phyloP scores from a whole-genome alignment of 2,888 invertebrate genomes.

The Drepana falcataria region DNA sequence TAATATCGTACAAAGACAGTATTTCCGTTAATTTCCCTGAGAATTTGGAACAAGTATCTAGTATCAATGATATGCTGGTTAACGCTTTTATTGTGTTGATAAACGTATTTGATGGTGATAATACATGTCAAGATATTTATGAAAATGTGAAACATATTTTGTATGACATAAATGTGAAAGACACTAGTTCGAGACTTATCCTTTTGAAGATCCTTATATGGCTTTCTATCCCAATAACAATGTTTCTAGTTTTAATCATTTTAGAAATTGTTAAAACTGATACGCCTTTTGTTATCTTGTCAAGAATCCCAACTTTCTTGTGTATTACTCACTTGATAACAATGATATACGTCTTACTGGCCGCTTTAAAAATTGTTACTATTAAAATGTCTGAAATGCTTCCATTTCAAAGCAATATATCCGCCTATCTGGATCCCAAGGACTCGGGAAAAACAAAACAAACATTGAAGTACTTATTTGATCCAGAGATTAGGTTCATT shows the following conservation, averaged over 20 bases:
- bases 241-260: conserved; percentile 23
- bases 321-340: conserved; percentile 35
- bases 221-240: conserved; percentile 19
- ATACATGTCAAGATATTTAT: conserved; percentile 25
- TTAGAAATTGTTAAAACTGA: conserved; percentile 27
- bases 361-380: conserved; percentile 36
- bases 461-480: conserved; percentile 21
- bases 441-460: conserved; percentile 2
- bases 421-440: conserved; percentile 5
- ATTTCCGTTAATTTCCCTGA: conserved; percentile 18
- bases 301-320: conserved; percentile 40
- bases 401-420: conserved; percentile 9
- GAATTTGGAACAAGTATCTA: conserved; percentile 26
- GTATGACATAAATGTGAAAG: conserved; percentile 19
- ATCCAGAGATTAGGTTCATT: conserved; percentile 24
- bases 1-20: conserved; percentile 11
- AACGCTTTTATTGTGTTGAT: conserved; percentile 23
- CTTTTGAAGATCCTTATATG: conserved; percentile 36
- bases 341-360: conserved; percentile 37
- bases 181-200: conserved; percentile 24
- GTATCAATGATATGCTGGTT: conserved; percentile 30
- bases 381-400: conserved; percentile 18
- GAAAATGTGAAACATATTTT: conserved; percentile 20
- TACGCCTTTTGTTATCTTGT: conserved; percentile 29
- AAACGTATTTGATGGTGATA: conserved; percentile 21